These are phyloP conservation scores for Egretta garzetta DNA, from an alignment of 2,113 vertebrate species.

Conservation along the genomic window DNA sequence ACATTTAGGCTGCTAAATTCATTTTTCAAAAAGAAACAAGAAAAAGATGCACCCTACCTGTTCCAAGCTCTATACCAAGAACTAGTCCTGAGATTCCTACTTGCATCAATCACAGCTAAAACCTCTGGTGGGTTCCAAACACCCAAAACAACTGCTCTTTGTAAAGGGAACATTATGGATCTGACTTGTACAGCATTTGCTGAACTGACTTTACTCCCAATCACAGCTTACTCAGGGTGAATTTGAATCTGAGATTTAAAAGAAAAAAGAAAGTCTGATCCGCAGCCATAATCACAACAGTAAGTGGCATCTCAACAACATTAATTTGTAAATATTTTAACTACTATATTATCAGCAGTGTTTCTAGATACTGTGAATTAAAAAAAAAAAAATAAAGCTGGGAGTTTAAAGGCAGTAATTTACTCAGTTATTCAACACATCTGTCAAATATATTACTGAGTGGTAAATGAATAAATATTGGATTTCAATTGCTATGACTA, in stretches of 20 bases:
- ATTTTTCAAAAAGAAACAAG: not conserved
- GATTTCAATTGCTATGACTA: constrained; percentile 58
- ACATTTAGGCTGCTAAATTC: not conserved
- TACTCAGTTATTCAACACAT: constrained; percentile 47
- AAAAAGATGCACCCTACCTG: accelerated
- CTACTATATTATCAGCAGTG: not conserved
- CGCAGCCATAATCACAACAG: not conserved
- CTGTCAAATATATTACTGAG: constrained; percentile 56
- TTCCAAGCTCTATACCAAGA: not conserved
- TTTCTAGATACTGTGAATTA: not conserved
- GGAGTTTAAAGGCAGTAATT: constrained; percentile 44
- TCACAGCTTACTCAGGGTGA: not conserved
- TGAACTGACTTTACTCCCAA: not conserved
- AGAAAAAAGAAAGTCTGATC: accelerated
- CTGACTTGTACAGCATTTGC: not conserved
- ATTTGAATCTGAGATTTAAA: not conserved
- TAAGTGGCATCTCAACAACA: not conserved
- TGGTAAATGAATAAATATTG: constrained; percentile 61
- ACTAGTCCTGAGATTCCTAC: not conserved
- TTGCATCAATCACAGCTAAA: not conserved
- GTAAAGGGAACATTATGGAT: not conserved
- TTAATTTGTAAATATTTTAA: not conserved
- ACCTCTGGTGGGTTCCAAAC: not conserved
- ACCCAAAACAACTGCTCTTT: not conserved
- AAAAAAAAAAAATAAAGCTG: not conserved